phyloP scores from a whole-genome alignment of 2,797 vertebrate genomes.

The Rhincodon typus region DNA sequence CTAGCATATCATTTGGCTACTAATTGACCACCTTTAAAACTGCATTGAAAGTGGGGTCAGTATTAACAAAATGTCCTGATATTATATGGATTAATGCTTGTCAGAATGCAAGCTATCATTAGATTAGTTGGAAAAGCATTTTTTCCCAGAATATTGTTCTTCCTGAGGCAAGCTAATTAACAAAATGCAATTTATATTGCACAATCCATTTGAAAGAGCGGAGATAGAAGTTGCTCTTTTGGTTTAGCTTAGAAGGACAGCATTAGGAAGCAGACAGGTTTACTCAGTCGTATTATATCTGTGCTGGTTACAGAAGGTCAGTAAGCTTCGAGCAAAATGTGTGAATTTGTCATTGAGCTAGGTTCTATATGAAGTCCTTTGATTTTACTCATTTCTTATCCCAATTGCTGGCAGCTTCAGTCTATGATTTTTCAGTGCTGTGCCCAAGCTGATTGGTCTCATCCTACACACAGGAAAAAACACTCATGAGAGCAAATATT shows the following conservation, averaged over 20 bases:
- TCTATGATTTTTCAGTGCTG: neutral
- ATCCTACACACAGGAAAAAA: neutral
- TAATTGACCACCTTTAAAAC: too few species aligned
- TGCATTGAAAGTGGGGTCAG: too few species aligned
- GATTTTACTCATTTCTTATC: neutral
- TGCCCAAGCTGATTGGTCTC: neutral
- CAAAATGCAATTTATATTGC: neutral
- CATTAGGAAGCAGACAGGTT: neutral
- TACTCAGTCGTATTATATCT: neutral
- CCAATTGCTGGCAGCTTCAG: neutral
- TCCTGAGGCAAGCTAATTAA: conserved; percentile 24
- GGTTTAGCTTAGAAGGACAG: neutral
- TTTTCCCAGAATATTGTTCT: neutral
- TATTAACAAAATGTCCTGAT: neutral
- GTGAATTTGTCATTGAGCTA: neutral
- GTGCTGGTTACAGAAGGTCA: neutral
- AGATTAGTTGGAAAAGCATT: conserved; percentile 7
- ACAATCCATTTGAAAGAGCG: neutral
- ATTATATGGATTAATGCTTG: neutral
- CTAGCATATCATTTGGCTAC: too few species aligned
- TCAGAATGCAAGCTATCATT: conserved; percentile 17
- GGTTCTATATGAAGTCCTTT: neutral
- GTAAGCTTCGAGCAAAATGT: neutral
- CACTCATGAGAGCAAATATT: neutral
- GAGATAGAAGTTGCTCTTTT: conserved; percentile 6